These are phyloP conservation scores for Trileptium ribeirensis DNA, from an alignment of 2,888 invertebrate genomes.

Conservation along the genomic window DNA sequence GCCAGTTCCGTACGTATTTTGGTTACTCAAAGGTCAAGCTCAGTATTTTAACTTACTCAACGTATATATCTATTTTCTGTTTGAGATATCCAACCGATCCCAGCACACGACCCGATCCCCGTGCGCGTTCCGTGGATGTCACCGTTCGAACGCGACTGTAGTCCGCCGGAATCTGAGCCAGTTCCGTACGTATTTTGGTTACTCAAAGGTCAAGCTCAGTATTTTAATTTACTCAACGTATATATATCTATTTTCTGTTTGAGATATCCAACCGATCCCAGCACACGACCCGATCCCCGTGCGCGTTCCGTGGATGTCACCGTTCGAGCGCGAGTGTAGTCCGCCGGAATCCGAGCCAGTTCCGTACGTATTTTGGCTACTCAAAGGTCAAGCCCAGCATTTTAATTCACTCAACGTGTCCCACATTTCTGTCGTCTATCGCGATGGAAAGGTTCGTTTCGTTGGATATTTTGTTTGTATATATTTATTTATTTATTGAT, in stretches of 20 bases:
- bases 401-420: slow-evolving; percentile 46
- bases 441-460: neutral
- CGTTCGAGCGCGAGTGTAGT: slow-evolving; percentile 45
- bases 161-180: slow-evolving; percentile 44
- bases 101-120: neutral
- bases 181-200: slow-evolving; percentile 45
- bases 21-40: slow-evolving; percentile 45
- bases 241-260: no score
- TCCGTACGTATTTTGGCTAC: slow-evolving; percentile 46
- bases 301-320: slow-evolving; percentile 36
- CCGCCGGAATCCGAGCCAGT: slow-evolving; percentile 43
- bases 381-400: slow-evolving; percentile 42
- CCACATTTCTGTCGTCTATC: slow-evolving; percentile 42
- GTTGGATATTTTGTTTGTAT: neutral
- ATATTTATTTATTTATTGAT: neutral
- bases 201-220: slow-evolving; percentile 42
- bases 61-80: no score
- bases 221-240: no score
- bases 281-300: slow-evolving; percentile 40
- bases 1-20: slow-evolving; percentile 40
- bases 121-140: neutral
- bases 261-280: slow-evolving; percentile 43
- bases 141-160: slow-evolving; percentile 45
- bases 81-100: neutral
- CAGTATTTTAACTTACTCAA: no score